These are phyloP conservation scores for Uropetala carovei DNA, from an alignment of 2,888 invertebrate species.

Conservation along the genomic window DNA sequence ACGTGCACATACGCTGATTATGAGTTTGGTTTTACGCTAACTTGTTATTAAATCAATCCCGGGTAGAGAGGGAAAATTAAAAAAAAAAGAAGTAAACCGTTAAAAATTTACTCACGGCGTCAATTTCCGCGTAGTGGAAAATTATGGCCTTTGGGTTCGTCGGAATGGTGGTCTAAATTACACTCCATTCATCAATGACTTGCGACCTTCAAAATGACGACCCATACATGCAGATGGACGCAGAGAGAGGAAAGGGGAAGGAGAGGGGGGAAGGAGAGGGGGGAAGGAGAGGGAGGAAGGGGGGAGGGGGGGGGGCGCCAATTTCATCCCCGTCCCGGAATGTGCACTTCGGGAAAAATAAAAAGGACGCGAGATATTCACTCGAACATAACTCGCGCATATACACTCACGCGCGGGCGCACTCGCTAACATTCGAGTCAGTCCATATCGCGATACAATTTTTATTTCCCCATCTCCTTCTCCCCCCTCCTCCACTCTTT, in stretches of 20 bases:
- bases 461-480: neutral
- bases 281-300: neutral
- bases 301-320: neutral
- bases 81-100: neutral
- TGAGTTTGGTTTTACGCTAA: neutral
- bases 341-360: slow-evolving; percentile 6
- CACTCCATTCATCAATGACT: neutral
- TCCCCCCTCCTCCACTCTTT: neutral
- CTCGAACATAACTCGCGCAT: neutral
- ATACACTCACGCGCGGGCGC: neutral
- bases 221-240: neutral
- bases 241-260: neutral
- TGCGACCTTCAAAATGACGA: neutral
- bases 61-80: neutral
- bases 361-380: slow-evolving; percentile 1
- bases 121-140: slow-evolving; percentile 26
- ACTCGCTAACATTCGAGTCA: neutral
- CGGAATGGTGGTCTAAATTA: neutral
- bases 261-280: neutral
- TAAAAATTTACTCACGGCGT: slow-evolving; percentile 29
- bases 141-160: neutral
- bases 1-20: too few relatives aligned
- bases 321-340: neutral
- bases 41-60: slow-evolving; percentile 32
- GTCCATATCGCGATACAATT: neutral